Evolutionary conservation across 2,797 vertebrate genomes (phyloP).

Genomic region (Lagocephalus sceleratus): DNA sequence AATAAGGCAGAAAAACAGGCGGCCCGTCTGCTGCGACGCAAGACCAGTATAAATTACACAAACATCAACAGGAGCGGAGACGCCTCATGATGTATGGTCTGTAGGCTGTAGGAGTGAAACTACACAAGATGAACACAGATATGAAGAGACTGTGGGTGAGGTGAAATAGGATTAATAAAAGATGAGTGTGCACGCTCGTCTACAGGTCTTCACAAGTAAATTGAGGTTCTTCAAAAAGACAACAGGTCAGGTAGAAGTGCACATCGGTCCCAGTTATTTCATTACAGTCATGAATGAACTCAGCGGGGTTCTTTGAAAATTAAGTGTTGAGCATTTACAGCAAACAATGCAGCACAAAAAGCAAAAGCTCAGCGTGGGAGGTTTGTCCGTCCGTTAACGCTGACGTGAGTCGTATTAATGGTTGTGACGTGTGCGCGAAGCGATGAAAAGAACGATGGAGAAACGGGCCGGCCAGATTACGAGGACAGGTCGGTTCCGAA

Average conservation of each 20-base stretch:
- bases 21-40: constrained; percentile 27
- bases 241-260: too few species aligned
- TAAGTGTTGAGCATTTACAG: background rate
- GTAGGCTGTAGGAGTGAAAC: background rate
- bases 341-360: background rate
- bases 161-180: constrained; percentile 13
- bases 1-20: constrained; percentile 55
- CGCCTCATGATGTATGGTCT: background rate
- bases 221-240: too few species aligned
- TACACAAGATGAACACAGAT: background rate
- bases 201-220: background rate
- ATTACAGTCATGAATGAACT: too few species aligned
- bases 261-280: too few species aligned
- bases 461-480: background rate
- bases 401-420: too few species aligned
- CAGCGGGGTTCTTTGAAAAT: too few species aligned
- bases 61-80: constrained; percentile 17
- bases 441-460: too few species aligned
- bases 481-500: background rate
- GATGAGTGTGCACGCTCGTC: background rate
- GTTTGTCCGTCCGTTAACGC: too few species aligned
- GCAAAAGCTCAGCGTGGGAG: too few species aligned
- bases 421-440: background rate
- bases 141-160: constrained; percentile 8
- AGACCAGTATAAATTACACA: constrained; percentile 21